These are phyloP conservation scores for Bombus picipes DNA, from an alignment of 1,140 invertebrate genomes.

Conservation along the genomic window DNA sequence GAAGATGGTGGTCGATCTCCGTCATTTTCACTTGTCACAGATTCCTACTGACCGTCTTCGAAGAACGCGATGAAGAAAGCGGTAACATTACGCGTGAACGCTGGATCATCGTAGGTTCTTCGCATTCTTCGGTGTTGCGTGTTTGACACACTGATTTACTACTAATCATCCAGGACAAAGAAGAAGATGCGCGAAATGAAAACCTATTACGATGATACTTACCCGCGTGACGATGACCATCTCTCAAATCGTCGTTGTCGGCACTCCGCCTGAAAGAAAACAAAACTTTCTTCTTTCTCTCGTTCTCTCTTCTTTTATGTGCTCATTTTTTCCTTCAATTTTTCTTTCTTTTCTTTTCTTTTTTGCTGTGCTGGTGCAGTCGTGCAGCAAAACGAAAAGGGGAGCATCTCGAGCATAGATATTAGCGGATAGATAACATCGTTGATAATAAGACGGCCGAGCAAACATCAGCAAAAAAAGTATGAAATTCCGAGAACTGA, in stretches of 20 bases:
- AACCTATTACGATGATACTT: slow-evolving; percentile 73
- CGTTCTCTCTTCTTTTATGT: not conserved
- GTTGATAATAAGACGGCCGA: not conserved
- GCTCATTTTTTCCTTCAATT: not conserved
- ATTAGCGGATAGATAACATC: not conserved
- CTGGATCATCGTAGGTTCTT: not conserved
- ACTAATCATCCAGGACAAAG: not conserved
- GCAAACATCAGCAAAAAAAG: not conserved
- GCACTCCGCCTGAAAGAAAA: slow-evolving; percentile 76
- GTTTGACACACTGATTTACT: not conserved
- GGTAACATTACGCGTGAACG: slow-evolving; percentile 28
- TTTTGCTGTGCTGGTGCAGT: no score
- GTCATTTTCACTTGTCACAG: slow-evolving; percentile 79
- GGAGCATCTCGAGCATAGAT: no score
- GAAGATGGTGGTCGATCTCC: slow-evolving; percentile 25
- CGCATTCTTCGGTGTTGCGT: no score
- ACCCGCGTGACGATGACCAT: slow-evolving; percentile 89
- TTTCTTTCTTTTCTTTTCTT: not conserved
- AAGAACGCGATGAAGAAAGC: slow-evolving; percentile 58
- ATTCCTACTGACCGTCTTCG: slow-evolving; percentile 80
- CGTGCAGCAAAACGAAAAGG: not conserved
- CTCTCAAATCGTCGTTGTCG: slow-evolving; percentile 80
- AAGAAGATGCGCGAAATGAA: not conserved
- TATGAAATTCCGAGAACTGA: not conserved
- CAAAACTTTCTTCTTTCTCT: slow-evolving; percentile 5